Base-by-base conservation (phyloP, 2,113 vertebrate species). In the Spizaetus ornatus region DNA sequence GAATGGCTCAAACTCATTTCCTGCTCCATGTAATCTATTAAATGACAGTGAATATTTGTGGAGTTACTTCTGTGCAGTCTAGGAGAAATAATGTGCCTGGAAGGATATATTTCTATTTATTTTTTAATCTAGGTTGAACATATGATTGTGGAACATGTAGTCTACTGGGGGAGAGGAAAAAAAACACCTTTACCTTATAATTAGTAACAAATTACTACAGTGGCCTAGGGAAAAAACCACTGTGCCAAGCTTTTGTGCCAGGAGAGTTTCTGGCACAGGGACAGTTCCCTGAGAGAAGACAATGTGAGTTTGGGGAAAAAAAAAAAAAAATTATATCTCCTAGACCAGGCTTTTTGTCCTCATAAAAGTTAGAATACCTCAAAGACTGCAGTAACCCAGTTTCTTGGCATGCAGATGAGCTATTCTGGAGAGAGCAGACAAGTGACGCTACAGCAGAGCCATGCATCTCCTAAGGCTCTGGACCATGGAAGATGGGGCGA, bases 401-500 rank as follows among this genome's bases (percentile, higher is more conserved):
- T 72, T 59, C 81, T 56, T 5, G 5, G 56, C 53, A 26, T 11
- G 53, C 55, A 76, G 62, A 80, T 32, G 23, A 71, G 9, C 22
- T 62, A 0, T 36, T 79, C 40, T 50, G 63, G 63, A 76, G 62
- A 43, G 25, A 52, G n/a, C 47, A 36, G 47, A 50, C 43, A n/a
- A 52, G 40, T 4, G 48, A 31, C 0, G 10, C 62, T 76, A 4
- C 29, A 69, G 78, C 53, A 73, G 40, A 72, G 32, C 67, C 1
- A 0, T 8, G 31, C 27, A 1, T 20, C 53, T 77, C 82, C 86
- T 16, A 5, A 4, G 55, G 86, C 72, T 58, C 82, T 32, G 61
- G 45, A n/a, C 27, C 36, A 34, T 15, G 0, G 12, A 43, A 45
- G 81, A 22, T 0, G 0, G 23, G 38, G 34, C 0, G 0, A 19